Percentiles rank a stretch among this genome's conserved stretches.
Conservation (phyloP, 2,888 invertebrate genomes). For the Oligia fasciuncula region DNA sequence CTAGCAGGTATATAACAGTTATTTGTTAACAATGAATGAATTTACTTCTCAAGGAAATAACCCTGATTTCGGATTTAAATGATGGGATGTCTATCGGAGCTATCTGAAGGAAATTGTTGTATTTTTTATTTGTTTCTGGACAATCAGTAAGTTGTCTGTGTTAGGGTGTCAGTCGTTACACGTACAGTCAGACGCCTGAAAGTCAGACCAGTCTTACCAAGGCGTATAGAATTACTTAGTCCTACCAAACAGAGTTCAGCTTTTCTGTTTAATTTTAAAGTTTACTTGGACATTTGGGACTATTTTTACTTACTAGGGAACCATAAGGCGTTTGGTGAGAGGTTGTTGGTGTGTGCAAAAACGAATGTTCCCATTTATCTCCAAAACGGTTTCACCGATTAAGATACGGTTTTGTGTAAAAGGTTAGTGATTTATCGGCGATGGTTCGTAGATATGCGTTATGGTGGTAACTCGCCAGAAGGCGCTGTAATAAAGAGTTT, state of each 20-base stretch:
- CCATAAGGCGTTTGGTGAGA: neutral
- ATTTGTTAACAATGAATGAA: conserved; percentile 10
- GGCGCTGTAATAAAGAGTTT: neutral
- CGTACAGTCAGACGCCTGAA: neutral
- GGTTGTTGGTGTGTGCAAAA: neutral
- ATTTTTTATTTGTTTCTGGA: neutral
- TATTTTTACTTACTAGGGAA: neutral
- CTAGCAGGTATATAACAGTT: neutral
- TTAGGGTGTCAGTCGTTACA: neutral
- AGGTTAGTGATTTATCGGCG: neutral
- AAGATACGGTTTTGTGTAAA: neutral
- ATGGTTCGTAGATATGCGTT: neutral
- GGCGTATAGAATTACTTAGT: neutral
- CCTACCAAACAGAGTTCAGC: neutral
- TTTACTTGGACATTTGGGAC: too few relatives aligned
- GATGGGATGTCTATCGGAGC: neutral
- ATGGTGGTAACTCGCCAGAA: neutral
- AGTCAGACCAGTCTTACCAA: neutral
- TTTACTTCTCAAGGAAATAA: conserved; percentile 15
- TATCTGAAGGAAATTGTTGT: neutral
- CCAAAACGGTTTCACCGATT: neutral
- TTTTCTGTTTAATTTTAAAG: neutral
- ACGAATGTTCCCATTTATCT: too few relatives aligned
- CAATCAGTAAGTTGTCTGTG: neutral
- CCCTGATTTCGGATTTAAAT: conserved; percentile 3